These are phyloP conservation scores for Lerista edwardsae DNA, from an alignment of 2,797 vertebrate species.

Conservation along the genomic window DNA sequence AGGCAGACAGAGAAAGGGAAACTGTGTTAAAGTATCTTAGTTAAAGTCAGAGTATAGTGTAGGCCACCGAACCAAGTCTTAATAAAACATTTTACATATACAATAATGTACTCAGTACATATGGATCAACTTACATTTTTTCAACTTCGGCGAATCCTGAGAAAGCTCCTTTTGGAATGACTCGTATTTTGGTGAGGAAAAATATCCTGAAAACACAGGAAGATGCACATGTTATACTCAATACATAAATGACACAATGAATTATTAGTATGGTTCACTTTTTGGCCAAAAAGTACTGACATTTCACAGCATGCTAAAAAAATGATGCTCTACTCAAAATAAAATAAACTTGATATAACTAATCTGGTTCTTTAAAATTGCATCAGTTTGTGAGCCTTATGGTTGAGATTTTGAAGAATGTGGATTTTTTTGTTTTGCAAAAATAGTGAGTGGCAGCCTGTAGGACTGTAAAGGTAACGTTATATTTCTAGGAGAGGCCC, in stretches of 20 bases:
- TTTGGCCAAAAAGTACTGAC: background rate
- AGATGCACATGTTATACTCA: constrained; percentile 22
- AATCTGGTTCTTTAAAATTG: background rate
- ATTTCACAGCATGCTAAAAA: background rate
- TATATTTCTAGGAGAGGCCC: background rate
- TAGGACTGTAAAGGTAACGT: background rate
- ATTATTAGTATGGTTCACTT: background rate
- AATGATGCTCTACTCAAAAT: background rate
- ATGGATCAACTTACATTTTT: constrained; percentile 80
- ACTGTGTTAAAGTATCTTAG: no score
- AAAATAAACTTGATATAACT: background rate
- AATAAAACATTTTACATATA: constrained; percentile 16
- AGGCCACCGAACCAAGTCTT: background rate
- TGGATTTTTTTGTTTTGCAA: background rate
- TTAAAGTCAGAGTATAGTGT: background rate
- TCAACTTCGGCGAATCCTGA: constrained; percentile 78
- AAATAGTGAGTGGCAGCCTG: background rate
- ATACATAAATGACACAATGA: constrained; percentile 9
- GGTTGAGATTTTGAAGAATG: background rate
- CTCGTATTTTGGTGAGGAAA: constrained; percentile 79
- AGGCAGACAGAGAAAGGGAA: no score
- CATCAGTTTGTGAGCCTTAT: background rate
- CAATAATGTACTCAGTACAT: constrained; percentile 12
- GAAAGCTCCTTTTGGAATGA: constrained; percentile 79
- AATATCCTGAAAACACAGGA: constrained; percentile 80